Percentiles rank a stretch among this genome's conserved stretches.
These are phyloP conservation scores for Syngnathus scovelli DNA, from an alignment of 2,113 vertebrate genomes.

Conservation along the genomic window DNA sequence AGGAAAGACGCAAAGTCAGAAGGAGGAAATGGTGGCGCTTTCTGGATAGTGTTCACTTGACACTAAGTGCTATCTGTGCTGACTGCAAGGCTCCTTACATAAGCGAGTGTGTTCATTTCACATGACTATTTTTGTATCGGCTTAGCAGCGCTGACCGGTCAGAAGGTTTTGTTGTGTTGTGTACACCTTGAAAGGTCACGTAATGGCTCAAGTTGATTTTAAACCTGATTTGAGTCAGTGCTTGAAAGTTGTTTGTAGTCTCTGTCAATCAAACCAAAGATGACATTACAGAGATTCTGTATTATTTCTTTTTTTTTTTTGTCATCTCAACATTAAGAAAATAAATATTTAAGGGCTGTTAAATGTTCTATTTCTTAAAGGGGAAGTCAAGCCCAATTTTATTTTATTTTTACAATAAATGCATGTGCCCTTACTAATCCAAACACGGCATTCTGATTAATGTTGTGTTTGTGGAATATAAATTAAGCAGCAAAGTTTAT, in stretches of 20 bases:
- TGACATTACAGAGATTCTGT: background rate
- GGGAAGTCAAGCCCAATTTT: background rate
- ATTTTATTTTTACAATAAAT: no score
- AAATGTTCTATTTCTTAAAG: slow-evolving; percentile 7
- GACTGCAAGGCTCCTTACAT: slow-evolving; percentile 40
- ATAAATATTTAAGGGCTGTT: slow-evolving; percentile 5
- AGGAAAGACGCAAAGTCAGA: slow-evolving; percentile 2
- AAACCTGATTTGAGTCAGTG: background rate
- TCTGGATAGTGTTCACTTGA: slow-evolving; percentile 11
- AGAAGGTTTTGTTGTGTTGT: slow-evolving; percentile 41
- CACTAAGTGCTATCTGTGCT: slow-evolving; percentile 23
- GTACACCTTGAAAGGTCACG: slow-evolving; percentile 8
- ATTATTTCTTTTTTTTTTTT: slow-evolving; percentile 21
- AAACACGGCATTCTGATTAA: no score
- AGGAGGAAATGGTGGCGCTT: slow-evolving; percentile 13
- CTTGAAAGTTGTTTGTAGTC: background rate
- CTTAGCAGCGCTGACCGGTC: slow-evolving; percentile 43
- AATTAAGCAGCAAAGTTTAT: no score
- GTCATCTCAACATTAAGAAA: slow-evolving; percentile 10
- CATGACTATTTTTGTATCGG: slow-evolving; percentile 59
- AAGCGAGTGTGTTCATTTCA: slow-evolving; percentile 28
- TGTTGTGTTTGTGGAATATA: no score
- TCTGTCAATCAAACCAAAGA: background rate
- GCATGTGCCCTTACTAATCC: no score
- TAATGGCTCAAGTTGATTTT: slow-evolving; percentile 11